phyloP scores from a whole-genome alignment of 2,797 vertebrate genomes.

The Todus mexicanus region DNA sequence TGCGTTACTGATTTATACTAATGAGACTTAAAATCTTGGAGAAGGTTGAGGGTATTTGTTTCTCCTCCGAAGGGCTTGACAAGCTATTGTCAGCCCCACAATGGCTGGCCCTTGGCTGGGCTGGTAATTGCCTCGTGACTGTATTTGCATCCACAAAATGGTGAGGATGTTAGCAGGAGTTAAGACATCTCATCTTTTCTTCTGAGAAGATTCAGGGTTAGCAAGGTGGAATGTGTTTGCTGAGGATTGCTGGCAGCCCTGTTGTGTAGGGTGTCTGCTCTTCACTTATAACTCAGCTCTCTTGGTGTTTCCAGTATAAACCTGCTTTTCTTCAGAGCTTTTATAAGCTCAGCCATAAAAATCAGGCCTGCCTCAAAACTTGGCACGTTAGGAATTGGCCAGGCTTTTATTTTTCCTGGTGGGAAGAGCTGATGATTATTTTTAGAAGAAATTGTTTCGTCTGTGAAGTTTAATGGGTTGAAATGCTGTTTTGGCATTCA shows the following conservation, averaged over 20 bases:
- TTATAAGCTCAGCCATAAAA: conserved; percentile 45
- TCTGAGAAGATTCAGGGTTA: neutral
- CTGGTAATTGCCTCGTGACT: conserved; percentile 26
- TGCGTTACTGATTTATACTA: conserved; percentile 24
- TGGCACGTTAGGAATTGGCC: conserved; percentile 5
- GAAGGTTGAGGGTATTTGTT: conserved; percentile 30
- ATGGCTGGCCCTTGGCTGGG: conserved; percentile 24
- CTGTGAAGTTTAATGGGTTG: conserved; percentile 33
- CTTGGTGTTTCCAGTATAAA: conserved; percentile 42
- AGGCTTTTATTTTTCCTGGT: conserved; percentile 30
- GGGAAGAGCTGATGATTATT: conserved; percentile 40
- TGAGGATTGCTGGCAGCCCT: neutral
- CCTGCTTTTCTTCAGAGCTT: conserved; percentile 35
- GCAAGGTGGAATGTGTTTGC: neutral
- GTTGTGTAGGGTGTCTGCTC: neutral
- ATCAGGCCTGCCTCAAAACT: conserved; percentile 13
- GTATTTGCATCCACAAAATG: conserved; percentile 2
- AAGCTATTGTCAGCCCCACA: conserved; percentile 33
- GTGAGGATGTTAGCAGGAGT: conserved; percentile 23
- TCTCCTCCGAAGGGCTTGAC: neutral
- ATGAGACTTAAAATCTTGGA: conserved; percentile 41
- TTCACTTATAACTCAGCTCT: neutral
- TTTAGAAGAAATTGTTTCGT: conserved; percentile 43
- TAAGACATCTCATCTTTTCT: neutral
- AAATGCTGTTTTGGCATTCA: conserved; percentile 50